Evolutionary conservation across 2,113 vertebrate species (phyloP).

Genomic region (Austrofundulus limnaeus): DNA sequence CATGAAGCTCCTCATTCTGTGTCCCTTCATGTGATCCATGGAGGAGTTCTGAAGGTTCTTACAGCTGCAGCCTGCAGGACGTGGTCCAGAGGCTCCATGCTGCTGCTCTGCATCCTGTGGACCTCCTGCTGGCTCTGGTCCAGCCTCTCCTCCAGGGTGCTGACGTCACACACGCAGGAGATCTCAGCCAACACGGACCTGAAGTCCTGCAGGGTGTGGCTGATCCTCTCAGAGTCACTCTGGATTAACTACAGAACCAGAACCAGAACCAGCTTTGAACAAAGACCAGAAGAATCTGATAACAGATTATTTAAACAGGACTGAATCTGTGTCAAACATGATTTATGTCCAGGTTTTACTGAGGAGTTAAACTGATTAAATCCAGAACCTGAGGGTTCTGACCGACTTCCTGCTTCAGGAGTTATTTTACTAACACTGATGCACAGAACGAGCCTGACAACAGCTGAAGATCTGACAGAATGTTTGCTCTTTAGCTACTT

Average conservation of each 20-base stretch:
- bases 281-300: too few species aligned
- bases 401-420: too few species aligned
- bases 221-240: constrained; percentile 88
- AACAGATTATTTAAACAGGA: too few species aligned
- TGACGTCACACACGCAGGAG: constrained; percentile 82
- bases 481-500: background rate
- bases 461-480: too few species aligned
- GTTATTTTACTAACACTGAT: too few species aligned
- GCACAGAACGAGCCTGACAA: background rate
- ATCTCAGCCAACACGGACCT: constrained; percentile 82
- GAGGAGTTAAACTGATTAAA: too few species aligned
- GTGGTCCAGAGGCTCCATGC: constrained; percentile 80
- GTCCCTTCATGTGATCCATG: too few species aligned
- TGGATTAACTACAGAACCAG: constrained; percentile 82
- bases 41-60: constrained; percentile 50
- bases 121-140: constrained; percentile 75
- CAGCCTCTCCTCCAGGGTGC: constrained; percentile 68
- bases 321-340: too few species aligned
- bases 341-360: too few species aligned
- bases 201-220: constrained; percentile 76
- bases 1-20: background rate
- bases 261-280: too few species aligned
- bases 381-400: too few species aligned
- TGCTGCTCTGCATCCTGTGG: constrained; percentile 76
- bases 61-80: constrained; percentile 83